phyloP scores from a whole-genome alignment of 2,888 invertebrate genomes.

The Argyra leucocephala region DNA sequence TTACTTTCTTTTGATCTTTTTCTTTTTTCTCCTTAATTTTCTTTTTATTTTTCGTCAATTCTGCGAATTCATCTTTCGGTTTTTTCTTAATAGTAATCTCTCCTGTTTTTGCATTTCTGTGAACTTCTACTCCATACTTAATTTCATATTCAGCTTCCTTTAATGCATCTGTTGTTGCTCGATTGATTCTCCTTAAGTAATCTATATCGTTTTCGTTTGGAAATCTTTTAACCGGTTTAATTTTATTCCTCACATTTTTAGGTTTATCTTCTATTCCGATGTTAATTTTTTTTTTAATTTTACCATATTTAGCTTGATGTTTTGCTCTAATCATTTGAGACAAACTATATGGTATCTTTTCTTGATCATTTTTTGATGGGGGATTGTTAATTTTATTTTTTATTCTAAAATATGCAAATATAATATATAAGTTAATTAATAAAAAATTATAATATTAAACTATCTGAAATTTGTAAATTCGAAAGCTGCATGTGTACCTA shows the following conservation, averaged over 20 bases:
- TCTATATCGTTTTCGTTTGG: slow-evolving; percentile 54
- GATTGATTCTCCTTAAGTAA: slow-evolving; percentile 57
- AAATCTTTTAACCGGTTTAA: slow-evolving; percentile 48
- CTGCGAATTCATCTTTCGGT: slow-evolving; percentile 48
- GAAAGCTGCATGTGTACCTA: slow-evolving; percentile 47
- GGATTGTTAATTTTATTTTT: slow-evolving; percentile 66
- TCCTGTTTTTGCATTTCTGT: slow-evolving; percentile 47
- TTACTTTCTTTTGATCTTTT: slow-evolving; percentile 22
- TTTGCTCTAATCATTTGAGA: slow-evolving; percentile 52
- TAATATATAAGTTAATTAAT: not conserved
- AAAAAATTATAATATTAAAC: not conserved
- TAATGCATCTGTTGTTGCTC: slow-evolving; percentile 53
- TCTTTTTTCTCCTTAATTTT: slow-evolving; percentile 41
- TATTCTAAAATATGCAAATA: slow-evolving; percentile 45
- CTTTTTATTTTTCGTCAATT: slow-evolving; percentile 42
- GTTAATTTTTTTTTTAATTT: slow-evolving; percentile 31
- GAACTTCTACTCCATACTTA: slow-evolving; percentile 52
- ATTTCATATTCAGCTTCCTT: slow-evolving; percentile 53
- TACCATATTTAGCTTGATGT: slow-evolving; percentile 35
- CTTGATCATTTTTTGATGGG: slow-evolving; percentile 56
- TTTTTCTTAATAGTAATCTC: slow-evolving; percentile 43
- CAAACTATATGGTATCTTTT: slow-evolving; percentile 66
- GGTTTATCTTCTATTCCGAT: slow-evolving; percentile 37
- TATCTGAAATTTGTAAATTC: slow-evolving; percentile 10
- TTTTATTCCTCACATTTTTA: slow-evolving; percentile 35